Evolutionary conservation across 2,797 vertebrate species (phyloP), one percentile per base, ranked within the genome.

Genomic region (Pelodytes ibericus): DNA sequence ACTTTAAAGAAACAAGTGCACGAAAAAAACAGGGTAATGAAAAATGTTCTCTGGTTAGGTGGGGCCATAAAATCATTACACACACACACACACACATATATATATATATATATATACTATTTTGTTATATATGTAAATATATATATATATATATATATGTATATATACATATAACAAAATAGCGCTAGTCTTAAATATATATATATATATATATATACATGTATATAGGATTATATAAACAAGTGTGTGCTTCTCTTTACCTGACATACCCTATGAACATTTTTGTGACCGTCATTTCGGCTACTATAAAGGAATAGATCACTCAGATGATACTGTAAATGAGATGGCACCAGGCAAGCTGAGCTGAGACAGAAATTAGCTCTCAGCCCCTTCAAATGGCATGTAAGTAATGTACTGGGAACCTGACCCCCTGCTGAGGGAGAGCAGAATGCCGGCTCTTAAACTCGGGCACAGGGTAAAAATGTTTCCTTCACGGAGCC

Each of bases 401-500:
- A 78, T 63, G 72, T 72, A 72, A 78, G 76, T 72, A 67, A 78
- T 72, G 76, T 67, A 61, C 76, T 61, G 51, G 76, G 63, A 78
- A 78, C 62, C 67, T 72, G 76, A 78, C 39, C 26, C 63, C 25
- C 49, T 68, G 56, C 70, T 72, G 76, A 68, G 63, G 71, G 53
- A 41, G 25, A 67, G 63, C 62, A 60, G 61, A 78, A 78, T 72
- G 41, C 44, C 47, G 33, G 63, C 76, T 67, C 69, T 67, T 49
- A 72, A 67, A 72, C 53, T 27, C 47, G 47, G 41, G 75, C 36
- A 71, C 44, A 22, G 69, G 75, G 64, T 72, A 72, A 77, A 72
- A 72, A 66, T 72, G 62, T 47, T 60, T 58, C 27, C 61, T 60
- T 49, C 51, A 51, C 27, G 33, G 61, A 31, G 63, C 68, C 44